Percentiles rank a stretch among this genome's conserved stretches.
phyloP scores from a whole-genome alignment of 2,888 invertebrate genomes.

The Thecocarcelia acutangulata region DNA sequence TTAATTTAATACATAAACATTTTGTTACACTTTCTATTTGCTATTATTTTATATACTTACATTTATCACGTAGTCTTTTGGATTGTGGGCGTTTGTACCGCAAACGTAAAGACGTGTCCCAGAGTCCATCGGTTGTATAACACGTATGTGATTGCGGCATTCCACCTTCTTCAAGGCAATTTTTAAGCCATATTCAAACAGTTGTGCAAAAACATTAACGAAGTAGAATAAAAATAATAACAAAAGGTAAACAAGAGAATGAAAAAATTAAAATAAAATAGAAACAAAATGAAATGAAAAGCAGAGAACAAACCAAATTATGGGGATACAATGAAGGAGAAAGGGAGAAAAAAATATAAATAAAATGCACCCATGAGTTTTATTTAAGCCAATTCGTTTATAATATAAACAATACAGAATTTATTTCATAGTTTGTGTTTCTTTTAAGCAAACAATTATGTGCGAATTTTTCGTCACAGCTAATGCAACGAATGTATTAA shows the following conservation, averaged over 20 bases:
- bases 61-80: constrained; percentile 96
- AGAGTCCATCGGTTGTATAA: constrained; percentile 95
- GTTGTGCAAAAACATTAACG: constrained; percentile 43
- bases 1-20: background rate
- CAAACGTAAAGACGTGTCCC: constrained; percentile 94
- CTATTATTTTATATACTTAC: constrained; percentile 85
- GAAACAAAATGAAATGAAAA: constrained; percentile 28
- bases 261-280: constrained; percentile 32
- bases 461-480: background rate
- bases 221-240: constrained; percentile 28
- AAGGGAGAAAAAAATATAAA: constrained; percentile 51
- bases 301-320: constrained; percentile 12
- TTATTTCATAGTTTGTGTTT: constrained; percentile 12
- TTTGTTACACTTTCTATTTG: background rate
- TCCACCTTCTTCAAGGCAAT: constrained; percentile 89
- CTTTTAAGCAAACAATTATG: background rate
- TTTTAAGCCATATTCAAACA: constrained; percentile 56
- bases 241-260: constrained; percentile 43
- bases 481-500: background rate
- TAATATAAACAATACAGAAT: constrained; percentile 9
- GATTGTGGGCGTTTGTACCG: constrained; percentile 96
- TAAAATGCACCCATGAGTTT: constrained; percentile 65
- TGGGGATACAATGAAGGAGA: constrained; percentile 42
- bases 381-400: constrained; percentile 57
- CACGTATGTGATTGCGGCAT: constrained; percentile 96